These are phyloP conservation scores for Thunnus maccoyii DNA, from an alignment of 2,113 vertebrate genomes.

Conservation along the genomic window DNA sequence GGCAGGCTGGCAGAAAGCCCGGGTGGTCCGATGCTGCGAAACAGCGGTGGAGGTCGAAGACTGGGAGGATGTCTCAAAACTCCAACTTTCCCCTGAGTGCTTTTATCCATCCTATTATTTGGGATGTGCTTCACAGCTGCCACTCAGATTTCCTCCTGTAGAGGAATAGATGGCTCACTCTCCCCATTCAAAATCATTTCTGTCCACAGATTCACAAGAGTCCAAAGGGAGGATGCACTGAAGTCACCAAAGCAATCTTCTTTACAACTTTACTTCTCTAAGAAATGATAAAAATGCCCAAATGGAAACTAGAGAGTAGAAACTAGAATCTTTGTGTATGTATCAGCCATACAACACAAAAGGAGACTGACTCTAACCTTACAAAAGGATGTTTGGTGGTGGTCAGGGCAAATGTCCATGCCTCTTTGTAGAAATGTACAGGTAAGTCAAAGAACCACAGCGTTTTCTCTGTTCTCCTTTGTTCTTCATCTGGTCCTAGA, in stretches of 20 bases:
- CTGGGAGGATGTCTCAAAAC: not conserved
- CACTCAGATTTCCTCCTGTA: not conserved
- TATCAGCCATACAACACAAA: not conserved
- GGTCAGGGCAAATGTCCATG: not conserved
- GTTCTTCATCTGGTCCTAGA: constrained; percentile 10
- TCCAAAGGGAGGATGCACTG: not conserved
- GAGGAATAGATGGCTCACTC: constrained; percentile 1
- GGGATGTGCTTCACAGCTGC: not conserved
- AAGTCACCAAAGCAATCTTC: not conserved
- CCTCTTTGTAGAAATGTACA: constrained; percentile 3
- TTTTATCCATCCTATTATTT: constrained; percentile 22
- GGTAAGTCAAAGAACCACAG: not conserved
- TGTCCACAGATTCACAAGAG: not conserved
- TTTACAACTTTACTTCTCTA: not conserved
- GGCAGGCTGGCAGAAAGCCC: constrained; percentile 56
- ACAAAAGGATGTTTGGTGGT: not conserved
- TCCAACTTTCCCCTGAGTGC: not conserved
- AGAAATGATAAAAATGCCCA: not conserved
- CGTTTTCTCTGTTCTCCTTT: not conserved
- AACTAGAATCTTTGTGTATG: too few relatives aligned
- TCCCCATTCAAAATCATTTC: not conserved
- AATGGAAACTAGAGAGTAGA: not conserved
- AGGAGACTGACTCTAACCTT: not conserved
- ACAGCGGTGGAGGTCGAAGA: constrained; percentile 68
- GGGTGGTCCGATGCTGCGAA: constrained; percentile 57